A percentile compares a stretch with the other conserved stretches of the same genome.
Conservation (phyloP, 2,113 vertebrate species). For the Hypanus sabinus region DNA sequence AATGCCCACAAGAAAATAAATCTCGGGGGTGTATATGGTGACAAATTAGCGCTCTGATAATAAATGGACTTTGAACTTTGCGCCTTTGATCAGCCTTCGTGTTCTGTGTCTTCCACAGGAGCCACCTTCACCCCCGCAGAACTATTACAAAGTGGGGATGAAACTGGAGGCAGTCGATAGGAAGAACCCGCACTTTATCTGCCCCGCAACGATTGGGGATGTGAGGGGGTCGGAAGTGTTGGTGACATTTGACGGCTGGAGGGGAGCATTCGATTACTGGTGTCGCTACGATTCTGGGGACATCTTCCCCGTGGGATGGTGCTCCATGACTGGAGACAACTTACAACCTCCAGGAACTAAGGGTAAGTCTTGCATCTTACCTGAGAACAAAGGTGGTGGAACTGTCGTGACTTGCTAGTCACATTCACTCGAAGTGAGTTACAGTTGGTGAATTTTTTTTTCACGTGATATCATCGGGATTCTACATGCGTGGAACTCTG, state of each 20-base stretch:
- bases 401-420: no score
- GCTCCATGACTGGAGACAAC: constrained; percentile 92
- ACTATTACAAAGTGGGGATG: constrained; percentile 94
- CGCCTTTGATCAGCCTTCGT: not conserved
- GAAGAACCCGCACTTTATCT: constrained; percentile 98
- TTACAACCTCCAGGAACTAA: constrained; percentile 94
- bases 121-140: constrained; percentile 86
- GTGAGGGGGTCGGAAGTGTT: constrained; percentile 94
- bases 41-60: no score
- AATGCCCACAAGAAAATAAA: no score
- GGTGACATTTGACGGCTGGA: constrained; percentile 97
- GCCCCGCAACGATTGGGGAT: constrained; percentile 93
- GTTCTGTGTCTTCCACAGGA: constrained; percentile 67
- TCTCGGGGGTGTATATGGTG: no score
- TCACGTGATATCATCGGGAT: no score
- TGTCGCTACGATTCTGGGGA: constrained; percentile 96
- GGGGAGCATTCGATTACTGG: constrained; percentile 98
- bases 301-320: constrained; percentile 98
- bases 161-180: constrained; percentile 97
- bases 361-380: constrained; percentile 59
- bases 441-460: no score
- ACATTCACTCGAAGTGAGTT: no score
- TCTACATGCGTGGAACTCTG: no score
- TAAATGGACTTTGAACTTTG: no score
- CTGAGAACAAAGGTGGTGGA: no score